Conservation (phyloP, 2,113 vertebrate species). For the Chaenocephalus aceratus region DNA sequence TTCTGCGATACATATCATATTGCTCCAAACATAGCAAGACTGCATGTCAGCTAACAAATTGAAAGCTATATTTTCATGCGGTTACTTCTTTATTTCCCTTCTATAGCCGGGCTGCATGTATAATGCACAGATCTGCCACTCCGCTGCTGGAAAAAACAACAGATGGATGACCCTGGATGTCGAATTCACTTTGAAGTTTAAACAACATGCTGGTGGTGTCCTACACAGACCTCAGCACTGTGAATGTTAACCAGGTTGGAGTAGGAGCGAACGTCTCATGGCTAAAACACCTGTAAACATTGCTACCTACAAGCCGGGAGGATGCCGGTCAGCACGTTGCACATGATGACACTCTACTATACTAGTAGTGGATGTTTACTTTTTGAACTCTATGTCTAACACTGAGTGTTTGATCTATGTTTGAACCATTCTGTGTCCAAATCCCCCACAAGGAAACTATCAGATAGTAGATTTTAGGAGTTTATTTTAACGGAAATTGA, state of each 20-base stretch:
- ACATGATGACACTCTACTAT: slow-evolving; percentile 14
- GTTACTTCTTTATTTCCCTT: slow-evolving; percentile 40
- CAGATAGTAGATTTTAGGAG: background rate
- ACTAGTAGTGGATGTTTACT: background rate
- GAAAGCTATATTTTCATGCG: slow-evolving; percentile 45
- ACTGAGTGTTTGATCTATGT: background rate
- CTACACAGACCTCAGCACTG: slow-evolving; percentile 31
- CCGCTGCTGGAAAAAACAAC: slow-evolving; percentile 21
- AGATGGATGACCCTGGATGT: slow-evolving; percentile 48
- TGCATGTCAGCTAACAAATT: slow-evolving; percentile 37
- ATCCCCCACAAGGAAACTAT: background rate
- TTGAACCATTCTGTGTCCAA: slow-evolving; percentile 3
- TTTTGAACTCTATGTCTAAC: slow-evolving; percentile 5
- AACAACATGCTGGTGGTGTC: slow-evolving; percentile 42
- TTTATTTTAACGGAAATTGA: background rate
- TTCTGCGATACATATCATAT: slow-evolving; percentile 1
- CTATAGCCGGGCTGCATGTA: slow-evolving; percentile 22
- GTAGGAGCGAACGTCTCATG: background rate
- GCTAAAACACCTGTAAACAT: slow-evolving; percentile 41
- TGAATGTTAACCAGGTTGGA: slow-evolving; percentile 55
- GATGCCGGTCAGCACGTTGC: slow-evolving; percentile 39
- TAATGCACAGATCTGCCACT: slow-evolving; percentile 54
- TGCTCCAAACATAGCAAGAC: slow-evolving; percentile 26
- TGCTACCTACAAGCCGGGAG: background rate
- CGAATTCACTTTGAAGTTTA: slow-evolving; percentile 55